Evolutionary conservation across 2,888 invertebrate genomes (phyloP).

Genomic region (Pollenia amentaria): DNA sequence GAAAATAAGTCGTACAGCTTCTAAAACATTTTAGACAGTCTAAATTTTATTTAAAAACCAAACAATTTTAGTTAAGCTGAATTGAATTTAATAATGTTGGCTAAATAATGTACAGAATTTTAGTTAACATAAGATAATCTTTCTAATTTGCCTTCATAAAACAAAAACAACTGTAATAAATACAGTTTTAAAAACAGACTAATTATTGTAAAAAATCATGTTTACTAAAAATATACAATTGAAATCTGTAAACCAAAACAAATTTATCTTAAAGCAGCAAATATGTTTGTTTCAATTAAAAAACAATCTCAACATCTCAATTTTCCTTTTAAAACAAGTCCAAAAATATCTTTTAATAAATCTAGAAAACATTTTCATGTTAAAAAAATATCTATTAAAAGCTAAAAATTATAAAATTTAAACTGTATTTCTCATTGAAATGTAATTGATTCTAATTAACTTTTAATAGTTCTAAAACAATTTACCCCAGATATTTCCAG

Average conservation of each 20-base stretch:
- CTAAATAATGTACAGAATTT: conserved; percentile 5
- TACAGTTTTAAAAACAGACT: background rate
- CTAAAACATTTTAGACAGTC: no score
- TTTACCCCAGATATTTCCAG: conserved; percentile 39
- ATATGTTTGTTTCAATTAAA: background rate
- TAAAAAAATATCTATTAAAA: background rate
- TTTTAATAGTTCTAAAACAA: conserved; percentile 51
- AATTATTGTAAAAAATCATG: conserved; percentile 34
- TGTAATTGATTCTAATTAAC: conserved; percentile 26
- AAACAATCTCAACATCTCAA: conserved; percentile 7
- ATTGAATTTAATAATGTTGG: background rate
- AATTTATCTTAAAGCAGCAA: background rate
- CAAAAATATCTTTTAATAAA: background rate
- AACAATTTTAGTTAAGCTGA: background rate
- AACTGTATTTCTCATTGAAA: background rate
- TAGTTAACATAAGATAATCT: background rate
- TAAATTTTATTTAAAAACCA: no score
- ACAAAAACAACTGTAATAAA: background rate
- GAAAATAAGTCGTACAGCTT: no score
- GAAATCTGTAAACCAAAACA: background rate
- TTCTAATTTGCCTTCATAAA: conserved; percentile 26
- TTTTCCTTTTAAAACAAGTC: background rate
- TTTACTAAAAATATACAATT: background rate
- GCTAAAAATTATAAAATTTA: background rate
- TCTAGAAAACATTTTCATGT: background rate